phyloP scores from a whole-genome alignment of 2,113 vertebrate species.

The Castor canadensis region DNA sequence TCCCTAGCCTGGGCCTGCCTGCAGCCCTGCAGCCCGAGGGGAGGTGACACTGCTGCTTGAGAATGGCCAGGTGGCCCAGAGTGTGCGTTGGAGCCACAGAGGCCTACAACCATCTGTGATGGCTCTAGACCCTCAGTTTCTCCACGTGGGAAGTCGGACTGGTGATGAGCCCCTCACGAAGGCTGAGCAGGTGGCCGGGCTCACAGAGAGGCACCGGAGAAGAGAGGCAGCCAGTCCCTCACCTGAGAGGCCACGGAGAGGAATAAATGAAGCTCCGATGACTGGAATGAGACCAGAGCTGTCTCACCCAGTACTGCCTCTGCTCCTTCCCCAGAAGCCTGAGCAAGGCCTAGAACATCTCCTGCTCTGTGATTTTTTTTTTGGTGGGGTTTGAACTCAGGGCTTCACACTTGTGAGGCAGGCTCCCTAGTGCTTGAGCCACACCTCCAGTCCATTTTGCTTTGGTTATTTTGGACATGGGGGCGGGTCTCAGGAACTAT shows the following conservation, averaged over 20 bases:
- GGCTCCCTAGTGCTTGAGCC: too few species aligned
- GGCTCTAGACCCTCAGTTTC: neutral
- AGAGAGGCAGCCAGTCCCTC: neutral
- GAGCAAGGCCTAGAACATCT: neutral
- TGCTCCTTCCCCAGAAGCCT: neutral
- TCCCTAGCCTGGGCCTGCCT: neutral
- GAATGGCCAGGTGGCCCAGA: neutral
- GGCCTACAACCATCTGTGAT: neutral
- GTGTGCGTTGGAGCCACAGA: neutral
- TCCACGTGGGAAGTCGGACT: neutral
- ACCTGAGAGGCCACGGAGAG: rapidly evolving
- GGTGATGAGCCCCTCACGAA: rapidly evolving
- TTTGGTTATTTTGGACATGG: too few species aligned
- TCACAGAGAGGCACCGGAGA: too few species aligned
- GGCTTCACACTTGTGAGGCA: too few species aligned
- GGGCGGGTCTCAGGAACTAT: too few species aligned
- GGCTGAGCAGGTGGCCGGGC: neutral
- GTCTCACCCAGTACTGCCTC: neutral
- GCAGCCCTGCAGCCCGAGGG: neutral
- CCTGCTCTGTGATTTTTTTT: neutral
- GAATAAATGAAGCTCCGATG: neutral
- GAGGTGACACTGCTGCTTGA: neutral
- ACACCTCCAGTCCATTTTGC: too few species aligned
- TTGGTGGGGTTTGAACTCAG: too few species aligned
- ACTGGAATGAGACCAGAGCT: neutral